These are phyloP conservation scores for Gymnorhina tibicen DNA, from an alignment of 2,113 vertebrate species.

Conservation along the genomic window DNA sequence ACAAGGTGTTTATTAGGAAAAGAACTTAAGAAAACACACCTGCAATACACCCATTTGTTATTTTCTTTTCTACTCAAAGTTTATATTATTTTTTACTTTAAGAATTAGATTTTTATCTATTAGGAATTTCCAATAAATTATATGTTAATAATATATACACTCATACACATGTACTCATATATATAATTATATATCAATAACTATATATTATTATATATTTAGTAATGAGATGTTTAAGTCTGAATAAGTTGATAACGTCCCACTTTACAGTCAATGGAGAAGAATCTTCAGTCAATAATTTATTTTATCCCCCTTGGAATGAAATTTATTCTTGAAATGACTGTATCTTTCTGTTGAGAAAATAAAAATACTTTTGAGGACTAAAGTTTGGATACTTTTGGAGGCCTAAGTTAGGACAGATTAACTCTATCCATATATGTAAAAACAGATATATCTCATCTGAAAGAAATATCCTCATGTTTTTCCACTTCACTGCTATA, in stretches of 20 bases:
- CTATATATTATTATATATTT: not conserved
- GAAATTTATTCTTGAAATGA: not conserved
- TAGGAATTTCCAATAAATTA: not conserved
- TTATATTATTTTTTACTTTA: not conserved
- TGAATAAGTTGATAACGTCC: not conserved
- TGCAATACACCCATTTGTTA: rapidly evolving
- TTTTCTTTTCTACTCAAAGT: not conserved
- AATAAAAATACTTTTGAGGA: not conserved
- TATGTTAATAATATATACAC: not conserved
- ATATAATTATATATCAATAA: not conserved
- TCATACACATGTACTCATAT: not conserved
- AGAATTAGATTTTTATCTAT: not conserved
- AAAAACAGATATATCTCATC: not conserved
- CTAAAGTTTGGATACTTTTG: not conserved
- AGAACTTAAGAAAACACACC: not conserved
- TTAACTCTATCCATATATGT: not conserved
- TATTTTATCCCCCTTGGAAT: not conserved
- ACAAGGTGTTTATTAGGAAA: not conserved
- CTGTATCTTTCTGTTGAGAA: not conserved
- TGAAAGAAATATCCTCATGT: not conserved
- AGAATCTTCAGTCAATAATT: not conserved
- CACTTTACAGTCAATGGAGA: not conserved
- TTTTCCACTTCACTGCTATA: not conserved
- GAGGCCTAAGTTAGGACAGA: not conserved
- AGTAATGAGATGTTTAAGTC: not conserved